phyloP scores from a whole-genome alignment of 2,797 vertebrate species.

The Myoxocephalus aenaeus region DNA sequence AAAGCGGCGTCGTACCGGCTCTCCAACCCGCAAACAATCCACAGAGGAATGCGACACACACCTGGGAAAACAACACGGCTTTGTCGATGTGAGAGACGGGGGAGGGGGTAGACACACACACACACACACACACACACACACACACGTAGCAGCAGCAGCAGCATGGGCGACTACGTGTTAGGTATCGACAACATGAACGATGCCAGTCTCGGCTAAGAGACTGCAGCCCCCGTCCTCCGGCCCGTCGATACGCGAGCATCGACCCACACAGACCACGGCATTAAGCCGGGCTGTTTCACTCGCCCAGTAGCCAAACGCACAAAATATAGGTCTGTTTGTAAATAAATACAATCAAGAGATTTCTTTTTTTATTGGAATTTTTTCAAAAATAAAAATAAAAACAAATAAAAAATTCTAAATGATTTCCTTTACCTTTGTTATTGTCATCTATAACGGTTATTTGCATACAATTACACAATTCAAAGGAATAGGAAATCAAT shows the following conservation, averaged over 20 bases:
- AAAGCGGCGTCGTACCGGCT: conserved; percentile 61
- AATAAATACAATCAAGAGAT: no score
- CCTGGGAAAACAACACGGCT: conserved; percentile 64
- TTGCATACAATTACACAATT: not conserved
- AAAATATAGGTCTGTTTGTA: no score
- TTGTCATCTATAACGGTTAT: not conserved
- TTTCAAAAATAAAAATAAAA: no score
- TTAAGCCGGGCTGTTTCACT: not conserved
- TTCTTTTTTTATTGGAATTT: no score
- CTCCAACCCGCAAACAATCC: conserved; percentile 65
- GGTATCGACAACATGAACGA: conserved; percentile 25
- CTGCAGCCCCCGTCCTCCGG: not conserved
- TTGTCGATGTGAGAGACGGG: conserved; percentile 28
- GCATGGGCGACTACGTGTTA: not conserved
- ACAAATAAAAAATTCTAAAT: no score
- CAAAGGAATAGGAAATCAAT: not conserved
- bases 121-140: no score
- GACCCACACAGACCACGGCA: not conserved
- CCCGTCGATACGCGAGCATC: conserved; percentile 5
- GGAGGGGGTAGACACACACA: not conserved
- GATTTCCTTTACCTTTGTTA: no score
- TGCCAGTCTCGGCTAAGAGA: conserved; percentile 22
- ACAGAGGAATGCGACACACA: conserved; percentile 67
- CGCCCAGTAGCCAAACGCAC: not conserved
- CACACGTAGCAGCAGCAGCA: not conserved